Percentiles rank a stretch among this genome's conserved stretches.
Conservation (phyloP, 2,797 vertebrate genomes). For the Holocentrus rufus region DNA sequence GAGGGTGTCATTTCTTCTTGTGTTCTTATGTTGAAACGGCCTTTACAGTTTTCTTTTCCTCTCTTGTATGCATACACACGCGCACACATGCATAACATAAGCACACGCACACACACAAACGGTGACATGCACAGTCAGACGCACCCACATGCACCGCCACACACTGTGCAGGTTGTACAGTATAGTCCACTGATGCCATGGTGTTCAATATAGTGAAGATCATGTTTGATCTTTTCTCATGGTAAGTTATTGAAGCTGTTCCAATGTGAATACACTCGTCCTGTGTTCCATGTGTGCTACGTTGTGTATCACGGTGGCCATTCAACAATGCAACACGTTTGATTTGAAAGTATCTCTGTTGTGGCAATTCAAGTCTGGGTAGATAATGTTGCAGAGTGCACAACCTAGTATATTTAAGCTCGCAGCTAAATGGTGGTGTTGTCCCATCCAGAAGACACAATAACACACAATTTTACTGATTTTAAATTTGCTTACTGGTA, state of each 20-base stretch:
- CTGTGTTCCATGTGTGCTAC: constrained; percentile 81
- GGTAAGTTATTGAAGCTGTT: constrained; percentile 80
- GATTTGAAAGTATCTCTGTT: constrained; percentile 59
- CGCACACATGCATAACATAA: constrained; percentile 34
- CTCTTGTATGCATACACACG: constrained; percentile 59
- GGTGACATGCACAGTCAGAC: constrained; percentile 34
- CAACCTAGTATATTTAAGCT: constrained; percentile 3
- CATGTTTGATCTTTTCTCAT: constrained; percentile 72
- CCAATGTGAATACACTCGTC: constrained; percentile 74
- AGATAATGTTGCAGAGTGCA: constrained; percentile 41
- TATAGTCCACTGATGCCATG: constrained; percentile 47
- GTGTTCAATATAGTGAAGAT: constrained; percentile 69
- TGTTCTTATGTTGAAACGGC: constrained; percentile 77
- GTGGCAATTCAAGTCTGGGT: constrained; percentile 80
- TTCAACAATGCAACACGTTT: constrained; percentile 71
- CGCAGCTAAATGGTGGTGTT: neutral
- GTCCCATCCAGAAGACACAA: constrained; percentile 28
- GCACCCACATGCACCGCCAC: constrained; percentile 35
- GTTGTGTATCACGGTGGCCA: constrained; percentile 79
- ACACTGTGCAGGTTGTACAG: constrained; percentile 49
- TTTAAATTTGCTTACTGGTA: constrained; percentile 16
- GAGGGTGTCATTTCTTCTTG: constrained; percentile 83
- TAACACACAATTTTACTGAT: constrained; percentile 17
- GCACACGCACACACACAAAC: constrained; percentile 31
- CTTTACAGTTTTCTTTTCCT: constrained; percentile 63